Percentiles rank a stretch among this genome's conserved stretches.
These are phyloP conservation scores for Drosophila bocqueti DNA, from an alignment of 1,140 invertebrate genomes.

Conservation along the genomic window DNA sequence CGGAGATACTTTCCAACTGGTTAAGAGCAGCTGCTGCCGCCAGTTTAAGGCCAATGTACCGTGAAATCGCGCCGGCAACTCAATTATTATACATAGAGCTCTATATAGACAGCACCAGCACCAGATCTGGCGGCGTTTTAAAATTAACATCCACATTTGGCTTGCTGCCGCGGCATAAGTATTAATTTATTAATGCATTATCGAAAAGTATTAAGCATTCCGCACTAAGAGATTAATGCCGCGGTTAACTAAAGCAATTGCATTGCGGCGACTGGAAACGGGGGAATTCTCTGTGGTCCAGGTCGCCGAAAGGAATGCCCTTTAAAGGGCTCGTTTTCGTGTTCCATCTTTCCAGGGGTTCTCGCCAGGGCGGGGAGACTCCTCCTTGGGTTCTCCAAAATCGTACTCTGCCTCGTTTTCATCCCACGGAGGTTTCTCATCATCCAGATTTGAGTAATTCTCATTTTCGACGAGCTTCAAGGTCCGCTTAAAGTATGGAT, in stretches of 20 bases:
- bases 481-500: not conserved
- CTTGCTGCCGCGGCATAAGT: slow-evolving; percentile 17
- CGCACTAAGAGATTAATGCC: slow-evolving; percentile 41
- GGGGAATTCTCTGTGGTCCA: not conserved
- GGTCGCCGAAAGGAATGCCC: slow-evolving; percentile 9
- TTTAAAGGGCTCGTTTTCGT: slow-evolving; percentile 2
- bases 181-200: slow-evolving; percentile 41
- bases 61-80: slow-evolving; percentile 50
- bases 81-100: slow-evolving; percentile 33
- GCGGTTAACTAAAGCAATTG: slow-evolving; percentile 29
- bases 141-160: slow-evolving; percentile 30
- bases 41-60: slow-evolving; percentile 58
- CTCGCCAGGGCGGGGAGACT: not conserved
- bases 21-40: slow-evolving; percentile 37
- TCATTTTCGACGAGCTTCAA: not conserved
- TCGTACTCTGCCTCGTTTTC: not conserved
- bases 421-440: not conserved
- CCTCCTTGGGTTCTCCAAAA: not conserved
- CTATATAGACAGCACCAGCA: not conserved
- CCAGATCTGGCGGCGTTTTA: slow-evolving; percentile 13
- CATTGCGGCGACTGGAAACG: slow-evolving; percentile 14
- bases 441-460: not conserved
- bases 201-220: slow-evolving; percentile 39
- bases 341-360: not conserved
- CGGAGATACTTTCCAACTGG: slow-evolving; percentile 15